Base-by-base conservation (phyloP, 35 echinoderm and acorn worm species). In the Diadema setosum region DNA sequence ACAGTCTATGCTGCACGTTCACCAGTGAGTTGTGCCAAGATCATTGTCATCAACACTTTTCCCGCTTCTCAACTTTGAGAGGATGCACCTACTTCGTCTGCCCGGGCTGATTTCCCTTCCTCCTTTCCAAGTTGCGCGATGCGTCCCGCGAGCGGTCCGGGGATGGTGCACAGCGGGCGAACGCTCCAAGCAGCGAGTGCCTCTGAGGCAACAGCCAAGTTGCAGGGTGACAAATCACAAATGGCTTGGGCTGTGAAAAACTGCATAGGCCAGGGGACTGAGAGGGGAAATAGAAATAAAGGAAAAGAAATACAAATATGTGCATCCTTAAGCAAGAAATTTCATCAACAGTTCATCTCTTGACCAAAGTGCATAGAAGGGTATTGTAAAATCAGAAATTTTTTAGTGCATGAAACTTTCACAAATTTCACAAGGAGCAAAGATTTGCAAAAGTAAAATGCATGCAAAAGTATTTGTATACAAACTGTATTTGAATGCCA, bases 231-330 rank as follows among this genome's bases (percentile, higher is more conserved):
- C 25, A 86, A 42, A 20, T 65, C 42, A 7, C 37, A 65, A 26
- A 86, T 64, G 3, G 84, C 60, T 32, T 41, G 57, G 26, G 84
- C 84, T 1, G 84, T 86, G 61, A 26, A 86, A 24, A 86, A 17
- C 42, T 86, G 84, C 40, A 86, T 65, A 0, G 58, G 35, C 84
- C 25, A 70, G 3, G 84, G 84, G 46, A 86, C 84, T 86, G 27
- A 20, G 43, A 23, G 6, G 70, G 20, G 44, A 67, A 5, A n/a
- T 31, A 34, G 29, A 67, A 20, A 44, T 48, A 1, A 46, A 83
- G 48, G 2, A 11, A 55, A 50, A 58, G 15, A 3, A 21, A 20
- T 48, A 26, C 1, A 55, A 12, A 4, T 40, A 1, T n/a, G 20
- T 81, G 49, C 21, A 55, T 55, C 21, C 49, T 16, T n/a, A 55